A percentile compares a stretch with the other conserved stretches of the same genome.
These are phyloP conservation scores for Cactoblastis cactorum DNA, from an alignment of 2,888 invertebrate genomes.

Conservation along the genomic window DNA sequence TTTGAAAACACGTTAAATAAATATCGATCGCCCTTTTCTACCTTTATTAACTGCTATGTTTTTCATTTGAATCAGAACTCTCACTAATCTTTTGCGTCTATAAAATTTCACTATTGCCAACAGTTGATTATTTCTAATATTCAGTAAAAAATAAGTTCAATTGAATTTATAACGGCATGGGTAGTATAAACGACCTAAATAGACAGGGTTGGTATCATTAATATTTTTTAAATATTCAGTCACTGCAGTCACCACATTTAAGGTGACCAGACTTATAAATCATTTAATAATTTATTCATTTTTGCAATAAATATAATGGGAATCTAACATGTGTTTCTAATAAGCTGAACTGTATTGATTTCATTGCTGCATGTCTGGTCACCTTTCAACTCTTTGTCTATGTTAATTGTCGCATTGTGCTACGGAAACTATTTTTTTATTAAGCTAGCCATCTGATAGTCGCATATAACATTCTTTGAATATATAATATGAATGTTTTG, in stretches of 20 bases:
- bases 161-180: constrained; percentile 51
- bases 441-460: constrained; percentile 47
- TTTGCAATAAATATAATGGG: constrained; percentile 14
- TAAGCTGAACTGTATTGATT: constrained; percentile 23
- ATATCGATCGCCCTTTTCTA: not conserved
- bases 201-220: constrained; percentile 60
- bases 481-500: constrained; percentile 50
- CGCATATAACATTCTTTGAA: constrained; percentile 57
- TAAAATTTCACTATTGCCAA: not conserved
- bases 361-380: constrained; percentile 79
- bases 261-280: constrained; percentile 69
- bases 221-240: constrained; percentile 40
- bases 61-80: not conserved
- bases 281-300: not conserved
- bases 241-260: constrained; percentile 69
- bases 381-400: constrained; percentile 52
- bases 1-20: not conserved
- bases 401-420: constrained; percentile 48
- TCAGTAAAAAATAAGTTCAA: constrained; percentile 5
- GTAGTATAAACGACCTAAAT: constrained; percentile 59
- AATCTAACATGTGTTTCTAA: constrained; percentile 20
- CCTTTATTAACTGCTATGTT: not conserved
- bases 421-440: constrained; percentile 43
- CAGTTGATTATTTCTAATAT: not conserved
- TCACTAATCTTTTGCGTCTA: no score